Evolutionary conservation across 2,888 invertebrate genomes (phyloP), one percentile per base, ranked within the genome.

Genomic region (Leucoma salicis): DNA sequence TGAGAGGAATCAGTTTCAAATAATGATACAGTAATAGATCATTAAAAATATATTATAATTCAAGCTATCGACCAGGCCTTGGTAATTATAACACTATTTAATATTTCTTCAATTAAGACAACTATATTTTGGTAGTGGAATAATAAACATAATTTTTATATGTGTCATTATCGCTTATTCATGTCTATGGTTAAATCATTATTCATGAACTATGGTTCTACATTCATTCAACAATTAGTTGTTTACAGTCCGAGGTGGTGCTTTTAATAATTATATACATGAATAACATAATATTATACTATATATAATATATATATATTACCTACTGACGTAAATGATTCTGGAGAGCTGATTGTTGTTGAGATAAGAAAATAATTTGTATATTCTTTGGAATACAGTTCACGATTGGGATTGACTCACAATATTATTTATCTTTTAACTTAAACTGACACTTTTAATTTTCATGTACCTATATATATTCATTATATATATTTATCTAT

Each of bases 91-190:
- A 3, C 8, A 21, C 2, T 6, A 21, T 21, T 21, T 21, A 21
- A 21, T 8, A 21, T 8, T 21, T 8, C 6, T 21, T 21, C 5
- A 21, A 21, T 21, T 5, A 5, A 8, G 2, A 15, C 31, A 18
- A 14, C 12, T 37, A 32, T 37, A 33, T 43, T 14, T 34, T 25
- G 53, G 57, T 60, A 47, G 42, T 28, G 57, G 57, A 13, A 32
- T 31, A 15, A 13, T 34, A 36, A 27, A 41, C 21, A 21, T 21
- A 5, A 8, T 21, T 16, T 21, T 21, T 21, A n/a, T n/a, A n/a
- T n/a, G 21, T 31, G n/a, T 29, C 15, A 24, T 29, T 12, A 11
- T 33, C 33, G 25, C 21, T 5, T 25, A 14, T 37, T 16, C 24
- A 45, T 40, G 16, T 33, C 18, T 16, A n/a, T 25, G 31, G 37